Conservation (phyloP, 2,113 vertebrate species). For the Myrmecobius fasciatus region DNA sequence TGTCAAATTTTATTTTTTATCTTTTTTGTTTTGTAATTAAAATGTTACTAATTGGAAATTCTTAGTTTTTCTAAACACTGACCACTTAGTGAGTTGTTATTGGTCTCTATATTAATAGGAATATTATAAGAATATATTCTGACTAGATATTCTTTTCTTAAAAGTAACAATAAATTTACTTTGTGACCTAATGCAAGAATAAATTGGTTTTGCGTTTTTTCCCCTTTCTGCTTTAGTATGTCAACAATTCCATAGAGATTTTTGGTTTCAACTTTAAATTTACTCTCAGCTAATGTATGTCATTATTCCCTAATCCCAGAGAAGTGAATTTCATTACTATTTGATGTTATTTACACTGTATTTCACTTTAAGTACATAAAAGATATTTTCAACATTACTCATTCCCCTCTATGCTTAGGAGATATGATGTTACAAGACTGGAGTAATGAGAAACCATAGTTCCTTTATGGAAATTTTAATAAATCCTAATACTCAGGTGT, state of each 20-base stretch:
- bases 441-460: neutral
- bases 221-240: neutral
- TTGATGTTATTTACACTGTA: constrained; percentile 32
- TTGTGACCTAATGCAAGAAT: constrained; percentile 40
- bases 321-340: constrained; percentile 56
- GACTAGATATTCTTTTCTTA: neutral
- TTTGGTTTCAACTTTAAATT: constrained; percentile 60
- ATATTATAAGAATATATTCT: neutral
- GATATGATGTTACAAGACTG: constrained; percentile 14
- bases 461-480: constrained; percentile 17
- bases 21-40: neutral
- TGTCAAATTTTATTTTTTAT: neutral
- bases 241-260: constrained; percentile 58
- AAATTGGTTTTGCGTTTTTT: constrained; percentile 25
- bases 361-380: constrained; percentile 21
- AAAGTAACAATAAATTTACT: neutral
- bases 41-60: neutral
- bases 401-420: constrained; percentile 32
- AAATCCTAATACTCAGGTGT: neutral
- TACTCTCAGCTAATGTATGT: constrained; percentile 42
- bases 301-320: neutral
- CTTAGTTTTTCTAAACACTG: neutral
- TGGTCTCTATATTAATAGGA: neutral
- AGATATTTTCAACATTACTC: constrained; percentile 27
- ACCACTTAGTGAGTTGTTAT: neutral